Evolutionary conservation across 2,797 vertebrate genomes (phyloP).

Genomic region (Schizopygopsis malacanthus): DNA sequence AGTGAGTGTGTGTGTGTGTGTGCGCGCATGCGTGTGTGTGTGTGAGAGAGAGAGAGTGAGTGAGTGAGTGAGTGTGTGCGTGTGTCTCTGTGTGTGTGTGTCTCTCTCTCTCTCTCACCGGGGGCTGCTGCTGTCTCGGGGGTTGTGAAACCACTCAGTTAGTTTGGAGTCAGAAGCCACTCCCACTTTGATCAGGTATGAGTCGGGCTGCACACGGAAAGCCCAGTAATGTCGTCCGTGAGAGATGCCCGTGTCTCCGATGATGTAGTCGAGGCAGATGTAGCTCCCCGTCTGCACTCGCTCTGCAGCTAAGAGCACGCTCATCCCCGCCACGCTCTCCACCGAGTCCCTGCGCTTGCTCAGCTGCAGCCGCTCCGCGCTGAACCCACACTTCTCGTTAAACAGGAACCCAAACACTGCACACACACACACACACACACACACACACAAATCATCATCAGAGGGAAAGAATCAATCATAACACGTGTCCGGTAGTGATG

Average conservation of each 20-base stretch:
- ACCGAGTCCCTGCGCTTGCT: conserved; percentile 86
- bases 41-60: no score
- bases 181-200: conserved; percentile 94
- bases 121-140: conserved; percentile 90
- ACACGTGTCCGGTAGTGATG: no score
- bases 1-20: no score
- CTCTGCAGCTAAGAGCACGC: conserved; percentile 87
- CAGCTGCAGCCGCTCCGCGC: conserved; percentile 85
- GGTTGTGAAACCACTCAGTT: conserved; percentile 92
- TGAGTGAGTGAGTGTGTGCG: no score
- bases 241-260: conserved; percentile 89
- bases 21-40: no score
- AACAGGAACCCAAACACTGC: conserved; percentile 94
- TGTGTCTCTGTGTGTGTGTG: no score
- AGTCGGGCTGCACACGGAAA: conserved; percentile 88
- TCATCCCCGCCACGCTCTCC: conserved; percentile 90
- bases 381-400: conserved; percentile 95
- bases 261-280: conserved; percentile 91
- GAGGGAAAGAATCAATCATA: background rate
- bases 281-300: conserved; percentile 92
- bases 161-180: conserved; percentile 92
- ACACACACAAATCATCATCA: background rate
- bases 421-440: no score
- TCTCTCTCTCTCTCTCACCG: conserved; percentile 75
- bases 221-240: conserved; percentile 96